Percentiles rank a stretch among this genome's conserved stretches.
Conservation (phyloP, 2,113 vertebrate species). For the Ciconia boyciana region DNA sequence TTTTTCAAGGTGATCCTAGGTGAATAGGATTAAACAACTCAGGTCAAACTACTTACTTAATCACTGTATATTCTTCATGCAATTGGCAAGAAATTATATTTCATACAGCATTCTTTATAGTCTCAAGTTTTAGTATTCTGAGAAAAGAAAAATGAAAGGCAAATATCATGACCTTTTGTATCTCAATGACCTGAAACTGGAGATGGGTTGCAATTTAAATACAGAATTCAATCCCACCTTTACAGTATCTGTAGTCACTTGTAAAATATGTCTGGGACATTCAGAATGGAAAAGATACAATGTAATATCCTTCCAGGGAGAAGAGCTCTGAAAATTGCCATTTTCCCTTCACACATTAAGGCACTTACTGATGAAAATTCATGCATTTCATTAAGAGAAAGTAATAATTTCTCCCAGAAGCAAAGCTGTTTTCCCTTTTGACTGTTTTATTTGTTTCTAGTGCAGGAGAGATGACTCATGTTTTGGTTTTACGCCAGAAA, state of each 20-base stretch:
- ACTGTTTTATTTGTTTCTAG: conserved; percentile 19
- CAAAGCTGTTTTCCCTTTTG: background rate
- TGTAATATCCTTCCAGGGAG: conserved; percentile 6
- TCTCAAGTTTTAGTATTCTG: conserved; percentile 48
- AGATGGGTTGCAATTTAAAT: conserved; percentile 51
- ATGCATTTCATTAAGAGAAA: conserved; percentile 16
- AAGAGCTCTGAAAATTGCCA: conserved; percentile 6
- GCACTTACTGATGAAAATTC: conserved; percentile 25
- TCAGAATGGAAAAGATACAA: conserved; percentile 15
- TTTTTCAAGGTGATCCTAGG: conserved; percentile 56
- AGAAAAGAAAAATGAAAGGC: conserved; percentile 51
- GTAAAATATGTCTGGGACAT: conserved; percentile 42
- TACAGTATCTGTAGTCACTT: conserved; percentile 26
- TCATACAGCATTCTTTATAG: conserved; percentile 32
- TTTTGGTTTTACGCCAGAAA: background rate
- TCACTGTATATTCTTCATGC: conserved; percentile 56
- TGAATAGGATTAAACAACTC: conserved; percentile 63
- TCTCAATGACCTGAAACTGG: conserved; percentile 58
- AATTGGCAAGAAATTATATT: conserved; percentile 56
- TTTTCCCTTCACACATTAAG: conserved; percentile 26
- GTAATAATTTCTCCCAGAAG: background rate
- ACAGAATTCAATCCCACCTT: conserved; percentile 34
- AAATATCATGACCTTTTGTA: conserved; percentile 57
- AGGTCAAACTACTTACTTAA: conserved; percentile 60
- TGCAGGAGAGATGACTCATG: background rate